Conservation (phyloP, 2,888 invertebrate species). For the Pyrrhia umbra region DNA sequence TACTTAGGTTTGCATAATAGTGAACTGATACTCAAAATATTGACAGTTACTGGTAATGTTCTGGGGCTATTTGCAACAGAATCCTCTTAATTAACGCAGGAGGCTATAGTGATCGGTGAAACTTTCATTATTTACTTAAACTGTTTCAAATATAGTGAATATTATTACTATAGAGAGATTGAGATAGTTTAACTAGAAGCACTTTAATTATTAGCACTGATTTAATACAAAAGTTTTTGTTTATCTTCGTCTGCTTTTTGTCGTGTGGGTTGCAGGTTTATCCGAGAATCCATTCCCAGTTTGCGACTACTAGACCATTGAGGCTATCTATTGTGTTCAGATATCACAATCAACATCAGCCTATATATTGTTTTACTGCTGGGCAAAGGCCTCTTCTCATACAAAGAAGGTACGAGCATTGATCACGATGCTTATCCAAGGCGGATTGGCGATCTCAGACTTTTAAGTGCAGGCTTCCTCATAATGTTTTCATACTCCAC, state of each 20-base stretch:
- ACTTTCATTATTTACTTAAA: slow-evolving; percentile 16
- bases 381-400: too few relatives aligned
- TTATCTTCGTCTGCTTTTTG: not conserved
- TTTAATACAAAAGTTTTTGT: not conserved
- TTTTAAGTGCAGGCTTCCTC: too few relatives aligned
- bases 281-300: too few relatives aligned
- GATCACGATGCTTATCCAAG: too few relatives aligned
- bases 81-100: slow-evolving; percentile 32
- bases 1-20: not conserved
- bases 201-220: not conserved
- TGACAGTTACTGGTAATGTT: slow-evolving; percentile 18
- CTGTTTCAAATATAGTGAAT: not conserved
- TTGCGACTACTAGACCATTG: too few relatives aligned
- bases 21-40: slow-evolving; percentile 26
- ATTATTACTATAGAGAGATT: not conserved
- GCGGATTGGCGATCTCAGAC: too few relatives aligned
- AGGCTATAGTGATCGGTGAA: slow-evolving; percentile 34
- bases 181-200: not conserved
- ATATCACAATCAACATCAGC: too few relatives aligned
- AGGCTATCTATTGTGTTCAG: too few relatives aligned
- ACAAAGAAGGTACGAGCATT: too few relatives aligned
- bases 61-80: slow-evolving; percentile 29
- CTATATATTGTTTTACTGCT: too few relatives aligned
- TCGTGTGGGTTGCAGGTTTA: not conserved
- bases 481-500: too few relatives aligned